phyloP scores from a whole-genome alignment of 1,140 invertebrate species.

The Cotesia glomerata region DNA sequence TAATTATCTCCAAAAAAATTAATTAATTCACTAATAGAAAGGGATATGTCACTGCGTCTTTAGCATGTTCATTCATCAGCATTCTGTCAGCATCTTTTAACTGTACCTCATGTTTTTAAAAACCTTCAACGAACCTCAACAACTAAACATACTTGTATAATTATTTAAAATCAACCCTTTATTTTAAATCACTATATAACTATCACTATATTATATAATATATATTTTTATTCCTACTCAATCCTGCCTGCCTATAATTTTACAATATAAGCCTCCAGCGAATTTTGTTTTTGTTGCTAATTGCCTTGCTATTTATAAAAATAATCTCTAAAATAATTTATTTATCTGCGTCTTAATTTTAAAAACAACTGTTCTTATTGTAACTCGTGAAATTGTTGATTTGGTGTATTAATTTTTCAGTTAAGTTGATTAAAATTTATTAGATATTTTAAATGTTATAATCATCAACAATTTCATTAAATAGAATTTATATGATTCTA shows the following conservation, averaged over 20 bases:
- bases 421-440: neutral
- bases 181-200: constrained; percentile 35
- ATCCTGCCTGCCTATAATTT: constrained; percentile 39
- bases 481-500: constrained; percentile 2
- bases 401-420: neutral
- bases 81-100: neutral
- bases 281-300: constrained; percentile 38
- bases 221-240: constrained; percentile 29
- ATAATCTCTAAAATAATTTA: neutral
- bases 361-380: neutral
- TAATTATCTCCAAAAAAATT: neutral
- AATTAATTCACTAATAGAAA: neutral
- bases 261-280: constrained; percentile 24
- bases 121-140: neutral
- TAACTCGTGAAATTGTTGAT: constrained; percentile 26
- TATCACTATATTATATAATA: constrained; percentile 28
- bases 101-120: neutral
- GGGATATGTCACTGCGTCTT: neutral
- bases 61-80: constrained; percentile 10
- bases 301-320: neutral
- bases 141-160: neutral
- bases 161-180: constrained; percentile 24
- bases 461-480: constrained; percentile 14
- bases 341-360: constrained; percentile 1
- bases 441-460: too few relatives aligned